A percentile compares a stretch with the other conserved stretches of the same genome.
These are phyloP conservation scores for Morinoia aosen DNA, from an alignment of 2,888 invertebrate genomes.

Conservation along the genomic window DNA sequence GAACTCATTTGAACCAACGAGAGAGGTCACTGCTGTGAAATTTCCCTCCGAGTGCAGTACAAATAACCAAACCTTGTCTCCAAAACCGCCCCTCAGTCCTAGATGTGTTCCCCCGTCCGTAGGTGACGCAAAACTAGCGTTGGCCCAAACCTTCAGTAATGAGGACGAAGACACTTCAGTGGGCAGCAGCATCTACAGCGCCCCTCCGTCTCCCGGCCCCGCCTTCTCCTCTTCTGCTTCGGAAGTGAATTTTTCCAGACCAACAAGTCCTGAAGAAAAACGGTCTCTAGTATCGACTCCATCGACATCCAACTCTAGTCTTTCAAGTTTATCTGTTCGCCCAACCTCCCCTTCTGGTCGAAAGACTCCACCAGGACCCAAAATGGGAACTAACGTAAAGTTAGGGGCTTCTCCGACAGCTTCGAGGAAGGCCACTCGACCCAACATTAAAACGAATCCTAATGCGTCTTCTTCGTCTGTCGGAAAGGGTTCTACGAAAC, in stretches of 20 bases:
- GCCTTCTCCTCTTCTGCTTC: background rate
- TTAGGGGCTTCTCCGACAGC: slow-evolving; percentile 64
- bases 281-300: slow-evolving; percentile 63
- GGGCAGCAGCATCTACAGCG: slow-evolving; percentile 34
- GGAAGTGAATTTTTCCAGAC: slow-evolving; percentile 40
- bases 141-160: background rate
- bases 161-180: slow-evolving; percentile 52
- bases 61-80: background rate
- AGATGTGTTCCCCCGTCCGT: background rate
- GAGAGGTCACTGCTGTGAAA: background rate
- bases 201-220: background rate
- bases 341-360: slow-evolving; percentile 66
- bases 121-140: background rate
- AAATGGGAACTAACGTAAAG: slow-evolving; percentile 61
- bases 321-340: slow-evolving; percentile 61
- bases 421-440: slow-evolving; percentile 57
- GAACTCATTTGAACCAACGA: background rate
- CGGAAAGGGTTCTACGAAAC: background rate
- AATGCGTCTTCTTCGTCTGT: slow-evolving; percentile 53
- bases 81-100: slow-evolving; percentile 29
- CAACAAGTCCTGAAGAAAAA: slow-evolving; percentile 59
- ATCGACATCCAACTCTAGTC: slow-evolving; percentile 65
- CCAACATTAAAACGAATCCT: slow-evolving; percentile 66
- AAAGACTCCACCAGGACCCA: slow-evolving; percentile 65
- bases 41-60: background rate